Evolutionary conservation across 2,797 vertebrate genomes (phyloP), one percentile per base, ranked within the genome.

Genomic region (Pempheris klunzingeri): DNA sequence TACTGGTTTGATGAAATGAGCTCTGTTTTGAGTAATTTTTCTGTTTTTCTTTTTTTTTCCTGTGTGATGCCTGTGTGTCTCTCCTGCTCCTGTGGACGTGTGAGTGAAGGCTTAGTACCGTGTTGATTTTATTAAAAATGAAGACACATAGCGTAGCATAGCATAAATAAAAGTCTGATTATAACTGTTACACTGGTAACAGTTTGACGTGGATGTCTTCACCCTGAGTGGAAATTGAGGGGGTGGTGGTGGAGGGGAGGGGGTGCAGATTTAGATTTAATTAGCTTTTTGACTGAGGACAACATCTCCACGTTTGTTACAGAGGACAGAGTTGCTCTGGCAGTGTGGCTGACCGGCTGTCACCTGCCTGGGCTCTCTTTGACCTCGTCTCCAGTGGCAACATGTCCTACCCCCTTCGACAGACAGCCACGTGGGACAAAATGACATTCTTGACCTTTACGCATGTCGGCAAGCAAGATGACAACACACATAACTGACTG

Each of bases 371-470:
- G 73, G 53, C 86, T 87, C 71, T 82, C 71, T 83, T 79, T 88
- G 91, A 89, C 93, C 90, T 88, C 80, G 54, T 87, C 87, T 88
- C 80, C 73, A 58, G 67, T 76, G 84, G 85, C 84, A 86, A 81
- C 82, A 60, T 79, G 74, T 87, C 77, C 47, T 49, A 59, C 67
- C 79, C 77, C 71, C 69, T 85, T 72, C 54, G 63, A 84, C 78
- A 87, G 82, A 81, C 86, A 82, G 81, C 82, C 87, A 77, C 59
- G 53, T 67, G 74, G 81, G 90, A 76, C 79, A 83, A 91, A 87
- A 83, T 82, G 80, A 85, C 91, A 88, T 86, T 76, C 71, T 83
- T 89, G 85, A 92, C 87, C 85, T 90, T 88, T 86, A 80, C 38
- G 49, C 83, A 61, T 91, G 85, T 87, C 74, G 4, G 82, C 69